Percentiles rank a stretch among this genome's conserved stretches.
Conservation (phyloP, 1,140 invertebrate genomes). For the Drosophila fuyamai region DNA sequence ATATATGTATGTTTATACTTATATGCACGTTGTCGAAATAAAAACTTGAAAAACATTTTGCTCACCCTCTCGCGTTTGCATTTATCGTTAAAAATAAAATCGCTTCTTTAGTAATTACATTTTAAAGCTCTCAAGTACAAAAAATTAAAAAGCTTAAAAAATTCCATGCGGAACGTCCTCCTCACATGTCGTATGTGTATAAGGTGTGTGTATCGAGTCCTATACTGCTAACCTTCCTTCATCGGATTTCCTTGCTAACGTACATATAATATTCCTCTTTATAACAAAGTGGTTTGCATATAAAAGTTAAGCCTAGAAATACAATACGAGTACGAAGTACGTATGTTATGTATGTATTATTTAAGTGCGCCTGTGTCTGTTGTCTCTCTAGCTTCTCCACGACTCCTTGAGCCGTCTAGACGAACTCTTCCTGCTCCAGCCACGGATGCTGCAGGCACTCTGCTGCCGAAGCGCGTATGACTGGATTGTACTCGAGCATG, state of each 20-base stretch:
- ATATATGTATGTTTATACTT: constrained; percentile 26
- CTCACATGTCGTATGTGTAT: constrained; percentile 14
- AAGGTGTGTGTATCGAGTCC: constrained; percentile 26
- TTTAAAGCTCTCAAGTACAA: constrained; percentile 80
- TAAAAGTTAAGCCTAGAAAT: constrained; percentile 60
- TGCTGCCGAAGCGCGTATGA: constrained; percentile 94
- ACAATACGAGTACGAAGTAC: constrained; percentile 43
- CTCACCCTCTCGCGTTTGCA: constrained; percentile 24
- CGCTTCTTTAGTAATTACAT: constrained; percentile 44
- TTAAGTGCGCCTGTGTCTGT: constrained; percentile 16
- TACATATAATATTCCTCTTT: constrained; percentile 36
- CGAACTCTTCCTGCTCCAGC: constrained; percentile 89
- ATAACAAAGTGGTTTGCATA: constrained; percentile 46
- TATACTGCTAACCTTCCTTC: constrained; percentile 31
- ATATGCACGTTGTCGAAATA: constrained; percentile 47
- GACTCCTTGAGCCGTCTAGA: constrained; percentile 44
- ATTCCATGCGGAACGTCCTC: constrained; percentile 43
- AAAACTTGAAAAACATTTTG: constrained; percentile 52
- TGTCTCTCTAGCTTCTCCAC: constrained; percentile 3
- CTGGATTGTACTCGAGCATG: constrained; percentile 98
- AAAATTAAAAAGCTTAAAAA: constrained; percentile 79
- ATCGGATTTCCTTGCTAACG: constrained; percentile 1
- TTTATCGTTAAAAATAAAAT: constrained; percentile 48
- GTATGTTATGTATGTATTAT: constrained; percentile 31
- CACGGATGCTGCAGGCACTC: constrained; percentile 97